Evolutionary conservation across 2,888 invertebrate species (phyloP), one percentile per base, ranked within the genome.

Genomic region (Spatulosminthurus flaviceps): DNA sequence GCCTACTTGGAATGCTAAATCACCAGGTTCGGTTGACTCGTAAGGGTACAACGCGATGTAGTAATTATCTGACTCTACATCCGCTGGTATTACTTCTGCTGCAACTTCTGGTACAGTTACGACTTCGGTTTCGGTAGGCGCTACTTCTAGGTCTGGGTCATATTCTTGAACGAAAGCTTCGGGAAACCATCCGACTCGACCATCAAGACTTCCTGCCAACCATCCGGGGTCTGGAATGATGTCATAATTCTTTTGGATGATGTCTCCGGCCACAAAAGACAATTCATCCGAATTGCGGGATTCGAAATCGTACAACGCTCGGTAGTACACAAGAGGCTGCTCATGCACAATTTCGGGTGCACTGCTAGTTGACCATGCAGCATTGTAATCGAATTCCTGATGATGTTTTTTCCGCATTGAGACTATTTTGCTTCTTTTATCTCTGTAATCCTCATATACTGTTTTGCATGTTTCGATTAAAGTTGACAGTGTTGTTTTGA

Each of bases 111-210:
- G 84, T 82, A 86, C 82, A 84, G 88, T 88, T 74, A 87, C 51
- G 26, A 86, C 84, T 82, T 86, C 82, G 84, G 88, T 88, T 74
- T 87, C 51, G 26, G 29, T 16, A 29, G 28, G 28, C 28, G 69
- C 28, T 64, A 64, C 1, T 24, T 21, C 77, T 28, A 34, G 69
- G 24, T 51, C 61, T 1, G 42, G 67, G 43, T 79, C 74, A 61
- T 79, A 79, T 51, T 77, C 70, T 86, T 96, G 95, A 21, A 95
- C 97, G 87, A 98, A 98, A 0, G 96, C 94, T 88, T 97, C 96
- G 0, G 98, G 98, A 89, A 98, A 98, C 96, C 97, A 97, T 0
- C 98, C 98, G 0, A 94, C 93, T 82, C 93, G 93, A 1, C 96
- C 97, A 86, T 94, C 91, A 41, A 96, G 92, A 86, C 94, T 94